Conservation (phyloP, 2,888 invertebrate genomes). For the Podotricha telesiphe region DNA sequence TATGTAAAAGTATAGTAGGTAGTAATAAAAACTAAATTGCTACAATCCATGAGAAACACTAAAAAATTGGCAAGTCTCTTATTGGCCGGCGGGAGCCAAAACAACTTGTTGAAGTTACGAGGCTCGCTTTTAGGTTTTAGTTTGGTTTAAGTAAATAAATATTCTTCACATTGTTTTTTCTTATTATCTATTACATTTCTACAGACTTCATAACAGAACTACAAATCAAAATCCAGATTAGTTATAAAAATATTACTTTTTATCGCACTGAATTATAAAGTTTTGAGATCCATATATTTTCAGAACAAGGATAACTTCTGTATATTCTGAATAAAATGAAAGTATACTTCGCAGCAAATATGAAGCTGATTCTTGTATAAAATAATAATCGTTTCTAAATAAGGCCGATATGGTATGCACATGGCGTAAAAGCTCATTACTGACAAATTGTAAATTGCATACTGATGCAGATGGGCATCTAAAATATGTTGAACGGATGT, state of each 20-base stretch:
- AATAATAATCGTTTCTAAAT: conserved; percentile 16
- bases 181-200: too few relatives aligned
- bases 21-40: conserved; percentile 23
- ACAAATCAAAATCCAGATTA: too few relatives aligned
- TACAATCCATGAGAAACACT: conserved; percentile 16
- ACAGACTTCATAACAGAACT: too few relatives aligned
- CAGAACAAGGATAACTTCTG: too few relatives aligned
- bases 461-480: conserved; percentile 17
- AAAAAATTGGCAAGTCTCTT: conserved; percentile 28
- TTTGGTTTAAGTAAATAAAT: conserved; percentile 11
- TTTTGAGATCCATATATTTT: too few relatives aligned
- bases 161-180: background rate
- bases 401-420: conserved; percentile 18
- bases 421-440: conserved; percentile 17
- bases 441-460: conserved; percentile 19
- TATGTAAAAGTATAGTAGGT: background rate
- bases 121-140: background rate
- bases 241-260: too few relatives aligned
- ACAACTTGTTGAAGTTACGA: conserved; percentile 22
- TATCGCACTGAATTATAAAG: too few relatives aligned
- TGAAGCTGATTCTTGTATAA: background rate
- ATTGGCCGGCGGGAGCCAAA: conserved; percentile 29
- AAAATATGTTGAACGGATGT: conserved; percentile 9
- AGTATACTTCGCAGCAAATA: background rate
- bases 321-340: background rate